Evolutionary conservation across 2,888 invertebrate genomes (phyloP), one percentile per base, ranked within the genome.

Genomic region (Smittia aterrima): DNA sequence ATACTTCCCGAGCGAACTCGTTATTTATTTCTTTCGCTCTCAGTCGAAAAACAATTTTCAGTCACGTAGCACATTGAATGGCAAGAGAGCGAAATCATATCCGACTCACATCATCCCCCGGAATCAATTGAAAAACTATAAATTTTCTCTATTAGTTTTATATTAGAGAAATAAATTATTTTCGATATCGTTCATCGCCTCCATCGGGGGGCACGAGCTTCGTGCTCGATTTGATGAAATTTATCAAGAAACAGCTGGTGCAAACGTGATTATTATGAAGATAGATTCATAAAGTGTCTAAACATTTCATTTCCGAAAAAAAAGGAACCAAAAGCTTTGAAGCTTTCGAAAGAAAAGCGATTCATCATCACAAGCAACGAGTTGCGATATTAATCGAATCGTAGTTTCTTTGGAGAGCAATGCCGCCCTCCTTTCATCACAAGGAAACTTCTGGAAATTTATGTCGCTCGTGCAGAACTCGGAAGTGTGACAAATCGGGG

Each of bases 41-140:
- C 3, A 32, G 11, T 47, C 47, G 16, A 47, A 16, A 47, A 47
- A 47, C 11, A n/a, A 47, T 47, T 47, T 47, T 47, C 47, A 47
- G 47, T 47, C 47, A 47, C 47, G 47, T 47, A 47, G 2, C 32
- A 32, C 32, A 32, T 32, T n/a, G 32, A 9, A 32, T 32, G 32
- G 32, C 32, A 9, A 32, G 9, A 9, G 32, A 32, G 32, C 32
- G 32, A 32, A 32, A 32, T 32, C 32, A 32, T 32, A 32, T 32
- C 32, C 47, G 47, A 6, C 11, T 47, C 47, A 47, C 47, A n/a
- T 47, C 38, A 38, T 16, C 16, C 47, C 47, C 20, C 40, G 41
- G 53, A 54, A 70, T 70, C 70, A 70, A 70, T 70, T 70, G 54
- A 54, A 70, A 32, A 70, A 70, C 70, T 70, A 70, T 70, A 70